A percentile compares a stretch with the other conserved stretches of the same genome.
Evolutionary conservation across 2,797 vertebrate species (phyloP).

Genomic region (Pipistrellus kuhlii): DNA sequence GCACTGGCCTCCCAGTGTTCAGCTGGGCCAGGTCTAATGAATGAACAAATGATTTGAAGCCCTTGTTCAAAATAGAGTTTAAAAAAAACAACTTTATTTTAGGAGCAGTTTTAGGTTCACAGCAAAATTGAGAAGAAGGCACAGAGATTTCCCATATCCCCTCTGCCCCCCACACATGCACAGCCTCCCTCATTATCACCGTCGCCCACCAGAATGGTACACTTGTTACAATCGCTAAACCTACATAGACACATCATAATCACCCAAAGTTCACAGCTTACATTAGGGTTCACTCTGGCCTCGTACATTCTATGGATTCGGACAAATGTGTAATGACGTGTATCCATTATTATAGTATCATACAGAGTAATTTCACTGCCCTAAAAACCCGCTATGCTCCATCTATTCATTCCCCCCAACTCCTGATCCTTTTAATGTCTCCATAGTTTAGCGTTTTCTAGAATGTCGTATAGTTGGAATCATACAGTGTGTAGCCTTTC

Average conservation of each 20-base stretch:
- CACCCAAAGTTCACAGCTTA: background rate
- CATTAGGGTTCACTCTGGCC: background rate
- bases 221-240: background rate
- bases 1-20: no score
- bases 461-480: background rate
- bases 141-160: background rate
- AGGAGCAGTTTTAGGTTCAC: background rate
- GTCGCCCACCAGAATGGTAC: background rate
- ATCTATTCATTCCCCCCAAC: background rate
- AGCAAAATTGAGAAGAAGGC: background rate
- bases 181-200: background rate
- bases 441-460: background rate
- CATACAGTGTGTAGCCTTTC: background rate
- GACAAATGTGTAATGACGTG: background rate
- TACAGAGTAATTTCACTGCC: background rate
- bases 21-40: background rate
- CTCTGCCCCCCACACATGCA: background rate
- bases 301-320: background rate
- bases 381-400: background rate
- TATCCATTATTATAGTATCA: background rate
- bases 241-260: background rate
- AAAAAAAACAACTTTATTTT: background rate
- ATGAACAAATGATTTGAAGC: background rate
- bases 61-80: background rate
- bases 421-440: background rate